Evolutionary conservation across 2,888 invertebrate species (phyloP), one percentile per base, ranked within the genome.

Genomic region (Coremacera marginata): DNA sequence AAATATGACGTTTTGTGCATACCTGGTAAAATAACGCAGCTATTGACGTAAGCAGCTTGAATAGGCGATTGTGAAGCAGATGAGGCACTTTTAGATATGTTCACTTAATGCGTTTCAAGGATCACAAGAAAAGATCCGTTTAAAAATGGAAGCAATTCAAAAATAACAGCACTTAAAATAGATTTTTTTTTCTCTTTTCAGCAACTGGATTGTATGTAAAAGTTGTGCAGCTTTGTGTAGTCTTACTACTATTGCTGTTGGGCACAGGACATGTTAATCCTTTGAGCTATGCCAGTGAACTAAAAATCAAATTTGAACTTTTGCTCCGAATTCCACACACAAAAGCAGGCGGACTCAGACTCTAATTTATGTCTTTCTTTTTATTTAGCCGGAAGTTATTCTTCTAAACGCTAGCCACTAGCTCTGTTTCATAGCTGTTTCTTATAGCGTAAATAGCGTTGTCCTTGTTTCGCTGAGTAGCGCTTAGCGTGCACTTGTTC

Each of bases 261-360:
- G n/a, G 57, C 68, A 22, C 84, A 86, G 87, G 85, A 82, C 89
- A 87, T 88, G 88, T 86, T 88, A 87, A 86, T 88, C 88, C 89
- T 87, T 88, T 86, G 86, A 88, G 88, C 86, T 87, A 83, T 86
- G 84, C 84, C 84, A 85, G 84, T 86, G 85, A 85, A 88, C 87
- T 86, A 84, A 86, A 87, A 84, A 85, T 84, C 82, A 84, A 86
- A 87, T 84, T 85, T 83, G 84, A 86, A 84, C 82, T 84, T 84
- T 82, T 82, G 82, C 85, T 81, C 77, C 79, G 78, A 80, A 67
- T 49, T 73, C 73, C 63, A 52, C 73, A 52, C 73, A 73, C 63
- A 57, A 57, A 71, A 60, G 37, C 57, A n/a, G 34, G 37, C 71
- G 51, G 51, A 27, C 52, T 31, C 62, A 19, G 57, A 71, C 55